phyloP scores from a whole-genome alignment of 1,140 invertebrate species.

The Telenomus remus region DNA sequence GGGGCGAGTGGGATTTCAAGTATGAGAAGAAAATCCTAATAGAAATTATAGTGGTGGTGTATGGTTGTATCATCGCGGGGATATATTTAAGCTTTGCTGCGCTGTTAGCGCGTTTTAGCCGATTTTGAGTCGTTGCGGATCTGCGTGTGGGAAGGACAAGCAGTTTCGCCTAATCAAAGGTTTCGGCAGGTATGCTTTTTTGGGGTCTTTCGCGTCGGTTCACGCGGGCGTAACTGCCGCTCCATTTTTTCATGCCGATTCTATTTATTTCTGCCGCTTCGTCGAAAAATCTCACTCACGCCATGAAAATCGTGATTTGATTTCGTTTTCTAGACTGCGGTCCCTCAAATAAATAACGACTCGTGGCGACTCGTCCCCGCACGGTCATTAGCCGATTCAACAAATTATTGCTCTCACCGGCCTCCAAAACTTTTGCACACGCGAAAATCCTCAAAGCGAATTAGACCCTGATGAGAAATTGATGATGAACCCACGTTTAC shows the following conservation, averaged over 20 bases:
- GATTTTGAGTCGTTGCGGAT: conserved; percentile 67
- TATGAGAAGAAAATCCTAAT: conserved; percentile 64
- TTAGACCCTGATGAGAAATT: conserved; percentile 42
- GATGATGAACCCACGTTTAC: conserved; percentile 43
- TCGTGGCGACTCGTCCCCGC: conserved; percentile 19
- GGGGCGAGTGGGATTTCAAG: conserved; percentile 6
- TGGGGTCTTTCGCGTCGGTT: conserved; percentile 32
- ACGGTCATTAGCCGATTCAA: conserved; percentile 47
- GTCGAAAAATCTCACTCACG: conserved; percentile 40
- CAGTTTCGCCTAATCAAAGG: conserved; percentile 74
- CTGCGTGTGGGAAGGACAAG: conserved; percentile 72
- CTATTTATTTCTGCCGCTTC: conserved; percentile 46
- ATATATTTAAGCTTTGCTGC: conserved; percentile 67
- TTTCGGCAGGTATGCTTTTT: conserved; percentile 67
- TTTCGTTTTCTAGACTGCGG: conserved; percentile 36
- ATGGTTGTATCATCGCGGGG: conserved; percentile 69
- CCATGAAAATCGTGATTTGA: conserved; percentile 54
- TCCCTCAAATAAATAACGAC: conserved; percentile 48
- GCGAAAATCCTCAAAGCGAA: conserved; percentile 22
- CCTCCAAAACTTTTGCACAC: conserved; percentile 20
- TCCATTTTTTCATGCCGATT: conserved; percentile 2
- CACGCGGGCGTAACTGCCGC: conserved; percentile 62
- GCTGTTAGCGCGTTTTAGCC: conserved; percentile 69
- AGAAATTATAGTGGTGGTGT: conserved; percentile 70
- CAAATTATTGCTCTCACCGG: conserved; percentile 38